Base-by-base conservation (phyloP, 2,797 vertebrate genomes). In the Gorsachius magnificus region DNA sequence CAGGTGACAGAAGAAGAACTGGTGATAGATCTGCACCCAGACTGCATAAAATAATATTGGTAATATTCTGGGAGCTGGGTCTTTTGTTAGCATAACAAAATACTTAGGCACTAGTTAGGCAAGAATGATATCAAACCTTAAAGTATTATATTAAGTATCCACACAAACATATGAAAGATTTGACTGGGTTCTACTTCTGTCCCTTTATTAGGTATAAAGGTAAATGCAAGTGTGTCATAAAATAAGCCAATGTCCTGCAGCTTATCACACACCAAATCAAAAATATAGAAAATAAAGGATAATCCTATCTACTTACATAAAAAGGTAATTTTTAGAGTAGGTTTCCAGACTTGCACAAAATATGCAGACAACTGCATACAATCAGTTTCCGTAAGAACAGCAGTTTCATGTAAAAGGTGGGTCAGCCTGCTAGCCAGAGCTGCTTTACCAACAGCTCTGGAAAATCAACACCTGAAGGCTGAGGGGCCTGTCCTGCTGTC, bases 211-310 rank as follows among this genome's bases (percentile, higher is more conserved):
- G 95, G 86, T 96, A 89, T 97, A 96, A 97, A 97, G 19, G 86
- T 90, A 90, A 93, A 97, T 80, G 94, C 87, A 95, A 93, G 69
- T 90, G 95, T 96, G 95, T 96, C 64, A 87, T 83, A 96, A 93
- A 96, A 93, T 91, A 98, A 96, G 97, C 94, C 95, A 94, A 92
- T 97, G 96, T 95, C 96, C 97, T 97, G 96, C 96, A 97, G 94
- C 95, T 97, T 97, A 97, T 93, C 92, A 95, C 76, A 94, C 82
- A 96, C 93, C 86, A 95, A 87, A 91, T 94, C 93, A 95, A 83
- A 95, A 93, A 94, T 95, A 95, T 19, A 98, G 95, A 96, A 97
- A 96, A 97, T 94, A 97, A 97, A 96, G 95, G 97, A 83, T 66
- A 87, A 93, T 92, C 83, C 92, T 97, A 94, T 69, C 96, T 97